These are phyloP conservation scores for Poecilia gillii DNA, from an alignment of 2,797 vertebrate genomes.

Conservation along the genomic window DNA sequence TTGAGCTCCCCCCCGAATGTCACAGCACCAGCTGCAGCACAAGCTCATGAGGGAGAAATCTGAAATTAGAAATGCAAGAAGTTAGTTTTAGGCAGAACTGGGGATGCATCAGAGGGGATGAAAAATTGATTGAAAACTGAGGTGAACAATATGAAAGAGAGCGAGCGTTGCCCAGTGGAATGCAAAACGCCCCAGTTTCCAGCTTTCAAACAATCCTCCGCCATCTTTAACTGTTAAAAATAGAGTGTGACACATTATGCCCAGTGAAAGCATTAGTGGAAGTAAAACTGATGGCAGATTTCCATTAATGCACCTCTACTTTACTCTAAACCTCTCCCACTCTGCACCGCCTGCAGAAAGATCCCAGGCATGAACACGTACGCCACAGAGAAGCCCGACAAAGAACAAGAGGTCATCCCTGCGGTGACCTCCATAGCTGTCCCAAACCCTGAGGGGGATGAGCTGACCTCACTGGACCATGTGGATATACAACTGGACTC, in stretches of 20 bases:
- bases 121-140: slow-evolving; percentile 79
- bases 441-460: slow-evolving; percentile 70
- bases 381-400: slow-evolving; percentile 75
- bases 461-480: slow-evolving; percentile 68
- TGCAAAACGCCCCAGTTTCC: slow-evolving; percentile 67
- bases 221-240: slow-evolving; percentile 70
- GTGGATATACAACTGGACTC: slow-evolving; percentile 74
- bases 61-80: slow-evolving; percentile 74
- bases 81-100: slow-evolving; percentile 71
- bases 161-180: slow-evolving; percentile 70
- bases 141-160: slow-evolving; percentile 77
- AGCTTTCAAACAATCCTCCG: slow-evolving; percentile 64
- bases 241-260: slow-evolving; percentile 71
- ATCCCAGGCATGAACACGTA: slow-evolving; percentile 76
- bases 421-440: slow-evolving; percentile 75
- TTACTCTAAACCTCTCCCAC: background rate
- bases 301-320: slow-evolving; percentile 51
- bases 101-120: slow-evolving; percentile 71
- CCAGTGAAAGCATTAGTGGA: slow-evolving; percentile 65
- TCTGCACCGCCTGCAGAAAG: slow-evolving; percentile 66
- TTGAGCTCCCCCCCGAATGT: slow-evolving; percentile 55
- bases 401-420: slow-evolving; percentile 80
- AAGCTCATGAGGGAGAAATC: slow-evolving; percentile 55
- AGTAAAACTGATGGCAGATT: slow-evolving; percentile 62
- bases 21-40: slow-evolving; percentile 57